phyloP scores from a whole-genome alignment of 1,140 invertebrate genomes.

The Meloidogyne hapla region DNA sequence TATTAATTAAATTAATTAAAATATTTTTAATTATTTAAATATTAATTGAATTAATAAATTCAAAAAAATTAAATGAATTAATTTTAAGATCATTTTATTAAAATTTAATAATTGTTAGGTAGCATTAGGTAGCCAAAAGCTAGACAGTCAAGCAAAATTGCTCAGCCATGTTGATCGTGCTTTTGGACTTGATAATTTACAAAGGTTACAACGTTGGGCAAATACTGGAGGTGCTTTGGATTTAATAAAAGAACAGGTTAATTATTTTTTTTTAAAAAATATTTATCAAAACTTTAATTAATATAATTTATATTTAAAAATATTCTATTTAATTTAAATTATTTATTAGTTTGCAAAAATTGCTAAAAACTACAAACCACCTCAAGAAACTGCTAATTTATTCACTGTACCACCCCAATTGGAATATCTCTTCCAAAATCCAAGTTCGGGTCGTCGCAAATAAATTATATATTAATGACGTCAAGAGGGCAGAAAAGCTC shows the following conservation, averaged over 20 bases:
- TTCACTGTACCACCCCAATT: constrained; percentile 62
- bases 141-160: constrained; percentile 63
- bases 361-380: constrained; percentile 62
- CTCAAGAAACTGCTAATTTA: constrained; percentile 47
- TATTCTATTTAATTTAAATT: constrained; percentile 21
- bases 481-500: background rate
- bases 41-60: too few relatives aligned
- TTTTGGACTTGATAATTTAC: constrained; percentile 61
- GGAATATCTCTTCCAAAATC: constrained; percentile 57
- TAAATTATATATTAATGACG: constrained; percentile 1
- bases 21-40: too few relatives aligned
- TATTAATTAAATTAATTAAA: constrained; percentile 4
- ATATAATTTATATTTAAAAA: too few relatives aligned
- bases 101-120: constrained; percentile 33
- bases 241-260: constrained; percentile 61
- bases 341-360: constrained; percentile 62
- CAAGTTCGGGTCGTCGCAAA: constrained; percentile 11
- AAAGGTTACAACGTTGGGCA: constrained; percentile 62
- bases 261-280: too few relatives aligned
- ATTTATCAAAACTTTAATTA: too few relatives aligned
- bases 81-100: background rate
- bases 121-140: constrained; percentile 58
- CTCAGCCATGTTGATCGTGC: constrained; percentile 61
- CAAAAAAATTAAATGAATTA: too few relatives aligned
- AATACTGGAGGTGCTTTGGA: constrained; percentile 63